Percentiles rank a stretch among this genome's conserved stretches.
These are phyloP conservation scores for Himalopsyche japonica DNA, from an alignment of 2,888 invertebrate species.

Conservation along the genomic window DNA sequence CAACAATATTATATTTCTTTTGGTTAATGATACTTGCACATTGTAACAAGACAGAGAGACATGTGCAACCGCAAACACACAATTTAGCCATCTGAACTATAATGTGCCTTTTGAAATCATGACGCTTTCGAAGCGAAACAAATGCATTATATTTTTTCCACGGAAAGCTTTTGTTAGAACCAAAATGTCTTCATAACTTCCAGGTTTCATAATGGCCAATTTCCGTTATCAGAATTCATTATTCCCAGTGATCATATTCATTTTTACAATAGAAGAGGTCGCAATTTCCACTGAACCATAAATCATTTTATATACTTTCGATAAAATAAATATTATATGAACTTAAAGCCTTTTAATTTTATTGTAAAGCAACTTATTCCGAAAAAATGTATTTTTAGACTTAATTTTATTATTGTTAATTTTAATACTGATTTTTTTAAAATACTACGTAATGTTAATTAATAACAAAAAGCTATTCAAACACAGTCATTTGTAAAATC, in stretches of 20 bases:
- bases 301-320: background rate
- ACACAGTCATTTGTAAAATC: no score
- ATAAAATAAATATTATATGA: no score
- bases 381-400: no score
- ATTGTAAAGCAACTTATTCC: no score
- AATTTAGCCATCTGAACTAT: constrained; percentile 24
- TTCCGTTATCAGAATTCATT: background rate
- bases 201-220: background rate
- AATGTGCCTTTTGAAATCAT: constrained; percentile 25
- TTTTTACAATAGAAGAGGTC: background rate
- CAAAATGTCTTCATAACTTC: background rate
- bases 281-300: background rate
- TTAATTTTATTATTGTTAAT: no score
- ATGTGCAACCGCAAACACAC: background rate
- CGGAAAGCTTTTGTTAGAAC: background rate
- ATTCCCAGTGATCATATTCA: background rate
- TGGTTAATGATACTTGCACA: constrained; percentile 14
- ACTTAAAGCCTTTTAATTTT: no score
- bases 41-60: background rate
- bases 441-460: no score
- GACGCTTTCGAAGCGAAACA: background rate
- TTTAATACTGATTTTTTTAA: no score
- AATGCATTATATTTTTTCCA: background rate
- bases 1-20: constrained; percentile 26
- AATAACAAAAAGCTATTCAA: no score